Base-by-base conservation (phyloP, 2,113 vertebrate species). In the Jacana jacana region DNA sequence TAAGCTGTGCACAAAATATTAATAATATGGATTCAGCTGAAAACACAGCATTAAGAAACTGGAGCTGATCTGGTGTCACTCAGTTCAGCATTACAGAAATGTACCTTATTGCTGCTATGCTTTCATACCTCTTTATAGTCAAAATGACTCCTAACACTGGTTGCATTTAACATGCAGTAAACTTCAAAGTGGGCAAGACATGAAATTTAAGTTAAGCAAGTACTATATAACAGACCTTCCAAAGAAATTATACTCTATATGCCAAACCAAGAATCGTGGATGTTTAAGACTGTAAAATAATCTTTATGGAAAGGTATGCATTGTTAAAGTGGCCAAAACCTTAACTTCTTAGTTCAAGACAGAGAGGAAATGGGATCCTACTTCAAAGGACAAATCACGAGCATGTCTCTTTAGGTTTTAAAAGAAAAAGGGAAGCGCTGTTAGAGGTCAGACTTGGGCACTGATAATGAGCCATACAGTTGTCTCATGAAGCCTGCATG, bases 261-360 rank as follows among this genome's bases (percentile, higher is more conserved):
- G 46, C 58, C 40, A 87, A 89, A 89, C 81, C 57, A 30, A 61
- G 15, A 65, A n/a, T 55, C 19, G 7, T 23, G 4, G 22, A 61
- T 58, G 16, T 58, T 75, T 63, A 79, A 57, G 40, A 52, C 2
- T 61, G 17, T 33, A 81, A 79, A 65, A 48, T 39, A 79, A 52
- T 71, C 16, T 10, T 90, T 65, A 39, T 14, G 10, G 37, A 54
- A 88, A 54, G 13, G 31, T 22, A 27, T 17, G 8, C 17, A 17
- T 20, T 88, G 14, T n/a, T 42, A 64, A 0, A 0, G 19, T 28
- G 24, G 22, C 10, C 44, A 61, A 70, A 81, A 52, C n/a, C 51
- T 82, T 40, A 76, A 51, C 11, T 63, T n/a, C 37, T 63, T 70
- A 57, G 40, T 31, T 79, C 66, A 82, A 82, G n/a, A 44, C 76